These are phyloP conservation scores for Octonoba sinensis DNA, from an alignment of 2,888 invertebrate genomes.

Conservation along the genomic window DNA sequence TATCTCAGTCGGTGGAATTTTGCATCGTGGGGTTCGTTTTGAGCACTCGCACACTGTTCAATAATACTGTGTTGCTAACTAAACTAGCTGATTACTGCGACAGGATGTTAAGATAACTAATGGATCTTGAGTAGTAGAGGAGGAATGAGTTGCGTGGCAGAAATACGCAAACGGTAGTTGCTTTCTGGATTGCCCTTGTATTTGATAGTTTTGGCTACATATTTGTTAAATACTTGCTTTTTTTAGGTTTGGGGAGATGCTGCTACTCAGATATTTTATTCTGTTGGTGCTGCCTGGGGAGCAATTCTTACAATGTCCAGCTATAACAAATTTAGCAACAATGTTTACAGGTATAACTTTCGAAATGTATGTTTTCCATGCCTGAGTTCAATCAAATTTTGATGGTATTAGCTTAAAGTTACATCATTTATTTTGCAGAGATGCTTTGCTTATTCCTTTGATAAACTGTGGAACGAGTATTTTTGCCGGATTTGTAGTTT, in stretches of 20 bases:
- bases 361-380: no score
- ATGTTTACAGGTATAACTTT: constrained; percentile 88
- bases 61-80: no score
- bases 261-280: constrained; percentile 77
- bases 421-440: constrained; percentile 30
- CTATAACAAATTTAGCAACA: constrained; percentile 97
- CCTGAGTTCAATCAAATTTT: no score
- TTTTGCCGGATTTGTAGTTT: constrained; percentile 67
- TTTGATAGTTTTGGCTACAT: neutral
- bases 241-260: constrained; percentile 97
- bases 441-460: constrained; percentile 65
- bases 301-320: constrained; percentile 96
- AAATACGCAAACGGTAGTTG: no score
- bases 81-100: no score
- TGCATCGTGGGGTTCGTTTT: no score
- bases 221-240: constrained; percentile 5
- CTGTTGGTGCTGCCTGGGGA: constrained; percentile 78
- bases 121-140: no score
- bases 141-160: no score
- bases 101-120: no score
- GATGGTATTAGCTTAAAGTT: neutral
- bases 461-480: constrained; percentile 66
- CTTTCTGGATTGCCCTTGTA: no score
- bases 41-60: no score
- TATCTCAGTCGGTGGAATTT: no score